Base-by-base conservation (phyloP, 2,888 invertebrate species). In the Laothoe populi region DNA sequence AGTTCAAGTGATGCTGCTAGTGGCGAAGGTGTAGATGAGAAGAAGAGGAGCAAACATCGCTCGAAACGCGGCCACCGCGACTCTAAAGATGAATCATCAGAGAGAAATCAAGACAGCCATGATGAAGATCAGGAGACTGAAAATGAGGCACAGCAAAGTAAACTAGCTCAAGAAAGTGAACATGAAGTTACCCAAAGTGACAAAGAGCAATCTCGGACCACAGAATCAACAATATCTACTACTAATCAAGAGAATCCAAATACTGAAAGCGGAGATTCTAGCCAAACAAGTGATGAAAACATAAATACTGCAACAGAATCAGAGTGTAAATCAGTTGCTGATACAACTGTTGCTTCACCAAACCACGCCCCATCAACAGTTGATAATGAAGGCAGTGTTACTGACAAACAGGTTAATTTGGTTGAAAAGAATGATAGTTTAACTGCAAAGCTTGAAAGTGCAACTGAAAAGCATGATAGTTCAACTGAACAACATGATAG, bases 1-100 rank as follows among this genome's bases (percentile, higher is more conserved):
- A 92, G 93, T 71, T 91, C 92, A 7, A 91, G 91, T 65, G 93
- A 94, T 66, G 88, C 88, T 49, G 81, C 91, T 19, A 92, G 90
- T 66, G 81, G 85, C 11, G 89, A 92, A 62, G 85, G 84, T 24
- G 80, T 82, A 2, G 93, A 93, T 13, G 93, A 93, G 44, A 93
- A 86, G 71, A 87, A 86, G 69, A 90, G 88, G 45, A 53, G 31
- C 19, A 88, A 84, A 73, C 90, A 87, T 75, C 86, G 87, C 61
- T 82, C 86, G 2, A 90, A 85, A 69, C 80, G 84, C 60, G 73
- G 77, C n/a, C 75, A 75, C 31, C 79, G 84, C 4, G 90, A 87
- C 65, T 81, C 86, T 1, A 89, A 86, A 71, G 91, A 90, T 62
- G 82, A 73, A 13, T 68, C n/a, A n/a, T n/a, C 74, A 38, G 89